These are phyloP conservation scores for Limnephilus marmoratus DNA, from an alignment of 2,888 invertebrate species.

Conservation along the genomic window DNA sequence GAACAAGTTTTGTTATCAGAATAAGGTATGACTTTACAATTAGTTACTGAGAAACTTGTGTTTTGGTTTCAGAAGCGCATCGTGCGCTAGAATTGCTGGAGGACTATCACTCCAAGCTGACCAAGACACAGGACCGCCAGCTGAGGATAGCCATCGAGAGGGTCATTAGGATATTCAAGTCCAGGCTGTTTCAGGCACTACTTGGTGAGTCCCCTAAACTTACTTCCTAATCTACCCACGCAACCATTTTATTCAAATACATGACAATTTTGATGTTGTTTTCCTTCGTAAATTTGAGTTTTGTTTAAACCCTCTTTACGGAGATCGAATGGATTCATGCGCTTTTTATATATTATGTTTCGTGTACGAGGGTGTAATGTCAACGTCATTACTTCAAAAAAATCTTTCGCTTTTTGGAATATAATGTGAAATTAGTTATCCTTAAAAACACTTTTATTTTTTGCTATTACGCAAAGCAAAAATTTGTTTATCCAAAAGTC, in stretches of 20 bases:
- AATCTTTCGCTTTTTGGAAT: no score
- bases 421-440: no score
- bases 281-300: no score
- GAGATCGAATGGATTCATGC: no score
- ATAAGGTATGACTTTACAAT: not conserved
- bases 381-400: no score
- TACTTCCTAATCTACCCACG: not conserved
- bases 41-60: not conserved
- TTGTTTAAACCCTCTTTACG: no score
- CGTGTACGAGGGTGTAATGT: no score
- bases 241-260: not conserved
- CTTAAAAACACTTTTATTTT: no score
- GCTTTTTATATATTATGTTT: no score
- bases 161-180: conserved; percentile 99
- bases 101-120: conserved; percentile 97
- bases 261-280: not conserved
- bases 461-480: no score
- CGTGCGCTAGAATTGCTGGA: conserved; percentile 98
- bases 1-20: not conserved
- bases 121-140: conserved; percentile 95
- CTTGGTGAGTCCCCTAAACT: conserved; percentile 85
- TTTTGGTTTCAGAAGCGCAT: conserved; percentile 90
- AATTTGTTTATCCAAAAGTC: no score
- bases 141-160: conserved; percentile 97
- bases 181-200: conserved; percentile 97